Base-by-base conservation (phyloP, 2,113 vertebrate genomes). In the Empidonax alnorum region DNA sequence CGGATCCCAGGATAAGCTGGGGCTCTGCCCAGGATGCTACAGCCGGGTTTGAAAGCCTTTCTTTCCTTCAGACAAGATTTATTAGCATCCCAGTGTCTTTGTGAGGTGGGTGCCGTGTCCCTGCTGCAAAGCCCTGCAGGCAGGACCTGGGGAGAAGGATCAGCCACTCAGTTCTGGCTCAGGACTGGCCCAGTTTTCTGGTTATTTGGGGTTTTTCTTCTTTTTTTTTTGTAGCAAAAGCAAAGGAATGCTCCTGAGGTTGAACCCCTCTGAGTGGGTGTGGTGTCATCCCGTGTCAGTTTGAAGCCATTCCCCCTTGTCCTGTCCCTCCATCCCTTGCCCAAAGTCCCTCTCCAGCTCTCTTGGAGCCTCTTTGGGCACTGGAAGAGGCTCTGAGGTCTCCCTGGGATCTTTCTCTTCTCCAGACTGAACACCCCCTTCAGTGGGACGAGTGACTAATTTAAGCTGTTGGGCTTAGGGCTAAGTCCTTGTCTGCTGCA, bases 171-270 rank as follows among this genome's bases (percentile, higher is more conserved):
- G 6, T 73, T 83, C 24, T 66, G 44, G 14, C 49, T 83, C 41
- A 19, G 47, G 22, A 58, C 9, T 0, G 1, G 3, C 47, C 11
- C 58, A 35, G 19, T 23, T 71, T 89, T 67, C 24, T 63, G 14
- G 1, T 67, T 82, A 21, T 8, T 81, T n/a, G 15, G 3, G 0
- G 0, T 12, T 50, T 30, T 62, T 56, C 25, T 12, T 58, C 10
- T 37, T 59, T 59, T 35, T 35, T 35, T 16, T 10, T 4, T 39
- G 9, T 25, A 53, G 6, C 17, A 39, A 0, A 22, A 75, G 5
- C 14, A 55, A 66, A 67, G 24, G 11, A 65, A 2, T 59, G 1
- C 21, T 74, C 9, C 3, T 53, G 21, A 27, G 53, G 15, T 46
- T 92, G 33, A 62, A 11, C n/a, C 13, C 9, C 28, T 78, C 41